These are phyloP conservation scores for Molanna angustata DNA, from an alignment of 2,888 invertebrate genomes.

Conservation along the genomic window DNA sequence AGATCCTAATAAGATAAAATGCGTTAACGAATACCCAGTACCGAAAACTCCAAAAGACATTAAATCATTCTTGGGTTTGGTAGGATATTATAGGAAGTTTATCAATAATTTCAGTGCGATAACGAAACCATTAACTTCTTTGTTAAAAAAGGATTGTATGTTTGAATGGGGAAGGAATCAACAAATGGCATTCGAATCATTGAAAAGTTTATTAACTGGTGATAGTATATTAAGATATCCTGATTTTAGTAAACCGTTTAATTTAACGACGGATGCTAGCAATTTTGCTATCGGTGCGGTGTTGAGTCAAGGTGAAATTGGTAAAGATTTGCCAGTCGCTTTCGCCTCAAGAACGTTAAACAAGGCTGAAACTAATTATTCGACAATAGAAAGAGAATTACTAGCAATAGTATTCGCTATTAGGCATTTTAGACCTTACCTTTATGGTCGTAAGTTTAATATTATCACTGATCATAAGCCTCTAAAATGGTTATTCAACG, in stretches of 20 bases:
- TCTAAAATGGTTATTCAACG: constrained; percentile 33
- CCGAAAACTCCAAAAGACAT: constrained; percentile 32
- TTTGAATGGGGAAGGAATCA: constrained; percentile 20
- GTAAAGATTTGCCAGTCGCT: constrained; percentile 11
- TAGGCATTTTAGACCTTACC: constrained; percentile 37
- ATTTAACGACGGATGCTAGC: constrained; percentile 9
- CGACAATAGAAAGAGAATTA: constrained; percentile 13
- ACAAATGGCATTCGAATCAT: constrained; percentile 7
- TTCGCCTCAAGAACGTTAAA: constrained; percentile 13
- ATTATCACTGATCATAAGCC: constrained; percentile 36
- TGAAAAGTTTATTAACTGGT: constrained; percentile 3
- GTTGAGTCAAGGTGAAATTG: constrained; percentile 7
- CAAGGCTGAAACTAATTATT: constrained; percentile 13
- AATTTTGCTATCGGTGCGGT: constrained; percentile 12
- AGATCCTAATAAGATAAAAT: constrained; percentile 30
- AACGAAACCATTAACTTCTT: constrained; percentile 30
- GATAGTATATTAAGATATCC: constrained; percentile 13
- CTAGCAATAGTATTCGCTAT: constrained; percentile 32
- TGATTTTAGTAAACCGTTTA: constrained; percentile 9
- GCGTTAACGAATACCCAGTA: constrained; percentile 29
- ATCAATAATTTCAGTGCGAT: constrained; percentile 31
- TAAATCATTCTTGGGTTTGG: constrained; percentile 36
- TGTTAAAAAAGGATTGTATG: constrained; percentile 29
- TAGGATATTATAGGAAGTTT: constrained; percentile 36
- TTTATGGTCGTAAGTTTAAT: constrained; percentile 37